Evolutionary conservation across 2,113 vertebrate species (phyloP).

Genomic region (Pelmatolapia mariae): DNA sequence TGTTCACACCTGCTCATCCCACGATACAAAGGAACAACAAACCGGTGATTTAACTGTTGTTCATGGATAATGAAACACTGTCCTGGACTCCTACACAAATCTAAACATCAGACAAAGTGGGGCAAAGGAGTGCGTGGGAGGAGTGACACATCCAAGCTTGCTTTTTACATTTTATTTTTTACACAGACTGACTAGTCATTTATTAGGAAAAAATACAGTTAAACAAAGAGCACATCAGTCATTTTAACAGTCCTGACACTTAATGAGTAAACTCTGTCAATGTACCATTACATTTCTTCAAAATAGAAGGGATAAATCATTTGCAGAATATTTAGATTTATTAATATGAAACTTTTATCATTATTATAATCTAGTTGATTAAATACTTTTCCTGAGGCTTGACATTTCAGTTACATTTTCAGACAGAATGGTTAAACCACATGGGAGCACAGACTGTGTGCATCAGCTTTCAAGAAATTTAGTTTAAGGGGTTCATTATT

Average conservation of each 20-base stretch:
- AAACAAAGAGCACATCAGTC: neutral
- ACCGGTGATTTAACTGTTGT: neutral
- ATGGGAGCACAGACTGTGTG: neutral
- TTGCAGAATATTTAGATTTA: neutral
- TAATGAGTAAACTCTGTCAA: neutral
- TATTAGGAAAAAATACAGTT: neutral
- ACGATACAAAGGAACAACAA: neutral
- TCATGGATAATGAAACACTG: neutral
- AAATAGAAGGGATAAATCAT: neutral
- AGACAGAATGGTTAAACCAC: neutral
- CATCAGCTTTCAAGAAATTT: neutral
- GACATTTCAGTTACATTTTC: neutral
- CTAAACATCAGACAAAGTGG: neutral
- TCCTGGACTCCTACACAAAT: neutral
- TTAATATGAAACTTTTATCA: neutral
- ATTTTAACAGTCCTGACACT: neutral
- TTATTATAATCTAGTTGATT: neutral
- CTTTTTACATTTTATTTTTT: neutral
- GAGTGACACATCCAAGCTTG: neutral
- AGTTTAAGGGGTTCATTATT: neutral
- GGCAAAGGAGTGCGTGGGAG: neutral
- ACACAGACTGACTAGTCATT: neutral
- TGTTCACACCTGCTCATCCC: neutral
- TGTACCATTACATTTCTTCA: neutral
- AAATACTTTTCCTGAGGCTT: neutral